Evolutionary conservation across 2,888 invertebrate species (phyloP), one percentile per base, ranked within the genome.

Genomic region (Agonum fuliginosum): DNA sequence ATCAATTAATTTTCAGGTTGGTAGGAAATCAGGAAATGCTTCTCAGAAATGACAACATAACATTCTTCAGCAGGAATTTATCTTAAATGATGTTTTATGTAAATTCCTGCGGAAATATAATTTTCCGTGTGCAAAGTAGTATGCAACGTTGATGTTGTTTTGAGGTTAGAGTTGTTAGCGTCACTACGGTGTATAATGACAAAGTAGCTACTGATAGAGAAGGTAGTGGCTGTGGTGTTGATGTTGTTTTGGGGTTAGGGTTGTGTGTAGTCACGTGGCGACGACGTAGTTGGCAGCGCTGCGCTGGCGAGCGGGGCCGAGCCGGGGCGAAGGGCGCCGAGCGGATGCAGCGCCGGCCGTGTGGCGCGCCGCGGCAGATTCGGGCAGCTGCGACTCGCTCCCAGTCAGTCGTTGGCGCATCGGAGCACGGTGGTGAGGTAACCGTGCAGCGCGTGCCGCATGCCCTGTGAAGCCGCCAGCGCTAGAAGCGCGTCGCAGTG

Each of bases 361-460:
- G 54, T 27, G 37, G 65, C 76, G 54, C 34, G 37, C 19, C 74
- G 74, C 77, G 77, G 77, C 77, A 54, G 41, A 70, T 70, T 54
- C 17, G 70, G 46, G 43, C 46, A 34, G 48, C 48, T 48, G 48
- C n/a, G 19, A 48, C 67, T 43, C 37, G 70, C 17, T 51, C 17
- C 70, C 69, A 77, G 77, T 77, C 58, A 70, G 70, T 70, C 34
- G 77, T 54, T 77, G 77, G 69, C 69, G 70, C 58, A 77, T 69
- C 70, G 69, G 77, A 77, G 70, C 70, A 77, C 51, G 54, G 77
- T 58, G 70, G 77, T 70, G 78, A 62, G 76, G 58, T 27, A 54
- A n/a, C 58, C 27, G 54, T 54, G 54, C 54, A 34, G 4, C 58
- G 30, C 79, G 71, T 43, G 77, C 46, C 70, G 69, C 73, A 43